Conservation (phyloP, 2,888 invertebrate genomes). For the Sympetrum striolatum region DNA sequence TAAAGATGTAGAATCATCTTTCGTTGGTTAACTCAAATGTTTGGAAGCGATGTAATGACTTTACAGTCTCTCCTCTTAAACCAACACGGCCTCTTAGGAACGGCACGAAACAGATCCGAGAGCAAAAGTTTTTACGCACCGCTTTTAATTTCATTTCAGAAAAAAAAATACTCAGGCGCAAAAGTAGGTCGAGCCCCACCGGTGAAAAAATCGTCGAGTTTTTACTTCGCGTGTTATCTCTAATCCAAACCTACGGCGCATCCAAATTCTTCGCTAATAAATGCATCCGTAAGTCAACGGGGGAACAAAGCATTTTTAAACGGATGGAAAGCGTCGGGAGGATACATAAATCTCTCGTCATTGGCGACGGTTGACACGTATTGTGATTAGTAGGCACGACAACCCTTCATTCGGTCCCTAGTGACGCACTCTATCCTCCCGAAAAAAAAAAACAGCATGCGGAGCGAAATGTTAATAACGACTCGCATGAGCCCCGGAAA, state of each 20-base stretch:
- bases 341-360: conserved; percentile 23
- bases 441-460: neutral
- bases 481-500: neutral
- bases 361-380: conserved; percentile 27
- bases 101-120: no score
- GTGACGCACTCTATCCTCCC: neutral
- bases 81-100: no score
- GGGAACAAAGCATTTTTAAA: conserved; percentile 37
- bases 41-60: no score
- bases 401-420: neutral
- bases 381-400: conserved; percentile 37
- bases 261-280: neutral
- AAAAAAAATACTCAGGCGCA: no score
- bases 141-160: no score
- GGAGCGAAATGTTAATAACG: conserved; percentile 25
- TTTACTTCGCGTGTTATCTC: neutral
- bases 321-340: conserved; percentile 16
- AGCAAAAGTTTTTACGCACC: no score
- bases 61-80: no score
- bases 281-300: conserved; percentile 32
- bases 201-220: neutral
- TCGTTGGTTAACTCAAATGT: no score
- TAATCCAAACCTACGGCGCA: neutral
- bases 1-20: no score
- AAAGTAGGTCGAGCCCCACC: no score